Percentiles rank a stretch among this genome's conserved stretches.
Evolutionary conservation across 92 coral and sea anemone species (phyloP).

Genomic region (Zoanthus sansibaricus): DNA sequence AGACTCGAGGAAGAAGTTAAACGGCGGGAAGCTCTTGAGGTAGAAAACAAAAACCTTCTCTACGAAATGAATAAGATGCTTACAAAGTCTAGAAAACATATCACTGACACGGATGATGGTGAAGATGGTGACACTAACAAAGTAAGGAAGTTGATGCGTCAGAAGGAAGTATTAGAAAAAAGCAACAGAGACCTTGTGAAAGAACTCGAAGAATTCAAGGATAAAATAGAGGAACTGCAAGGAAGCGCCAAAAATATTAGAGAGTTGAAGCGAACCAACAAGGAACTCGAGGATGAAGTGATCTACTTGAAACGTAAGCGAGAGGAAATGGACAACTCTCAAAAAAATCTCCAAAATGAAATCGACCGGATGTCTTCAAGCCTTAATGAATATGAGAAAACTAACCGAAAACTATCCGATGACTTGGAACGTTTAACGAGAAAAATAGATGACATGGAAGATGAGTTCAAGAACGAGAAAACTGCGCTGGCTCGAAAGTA

Average conservation of each 20-base stretch:
- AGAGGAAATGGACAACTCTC: conserved; percentile 77
- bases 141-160: conserved; percentile 26
- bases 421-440: conserved; percentile 77
- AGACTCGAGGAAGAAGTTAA: conserved; percentile 70
- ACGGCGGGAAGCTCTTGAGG: conserved; percentile 79
- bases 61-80: conserved; percentile 81
- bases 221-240: conserved; percentile 75
- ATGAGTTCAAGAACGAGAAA: conserved; percentile 77
- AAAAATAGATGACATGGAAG: conserved; percentile 80
- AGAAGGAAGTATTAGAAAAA: conserved; percentile 52
- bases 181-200: conserved; percentile 63
- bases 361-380: conserved; percentile 76
- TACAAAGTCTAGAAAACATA: conserved; percentile 43
- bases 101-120: conserved; percentile 35
- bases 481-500: conserved; percentile 48
- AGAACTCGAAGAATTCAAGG: conserved; percentile 74
- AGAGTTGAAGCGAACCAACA: conserved; percentile 71
- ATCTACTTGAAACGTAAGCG: conserved; percentile 75
- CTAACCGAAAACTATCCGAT: conserved; percentile 71
- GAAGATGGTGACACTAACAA: conserved; percentile 20
- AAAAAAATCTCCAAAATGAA: conserved; percentile 75
- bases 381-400: conserved; percentile 78
- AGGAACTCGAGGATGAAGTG: conserved; percentile 80
- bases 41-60: conserved; percentile 83
- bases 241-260: conserved; percentile 68